Evolutionary conservation across 1,140 invertebrate species (phyloP).

Genomic region (Homalodisca vitripennis): DNA sequence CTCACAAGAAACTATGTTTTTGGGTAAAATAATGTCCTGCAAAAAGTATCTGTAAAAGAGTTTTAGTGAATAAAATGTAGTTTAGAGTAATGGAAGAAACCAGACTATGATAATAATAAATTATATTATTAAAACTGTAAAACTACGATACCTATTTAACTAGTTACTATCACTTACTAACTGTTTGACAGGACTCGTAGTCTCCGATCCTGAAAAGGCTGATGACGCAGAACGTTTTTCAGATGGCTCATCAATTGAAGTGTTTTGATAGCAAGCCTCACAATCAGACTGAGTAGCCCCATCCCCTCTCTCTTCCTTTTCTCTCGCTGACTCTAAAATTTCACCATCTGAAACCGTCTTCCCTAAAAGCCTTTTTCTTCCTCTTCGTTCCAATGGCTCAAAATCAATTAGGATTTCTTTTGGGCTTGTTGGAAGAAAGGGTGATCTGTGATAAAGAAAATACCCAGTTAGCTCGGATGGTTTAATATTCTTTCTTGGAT

Average conservation of each 20-base stretch:
- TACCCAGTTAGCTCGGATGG: too few relatives aligned
- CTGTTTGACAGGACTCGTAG: constrained; percentile 28
- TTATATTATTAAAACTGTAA: too few relatives aligned
- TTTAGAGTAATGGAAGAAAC: too few relatives aligned
- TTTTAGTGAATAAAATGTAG: too few relatives aligned
- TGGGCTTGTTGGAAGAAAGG: constrained; percentile 39
- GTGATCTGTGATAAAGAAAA: constrained; percentile 35
- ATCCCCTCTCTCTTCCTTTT: constrained; percentile 38
- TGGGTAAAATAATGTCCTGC: too few relatives aligned
- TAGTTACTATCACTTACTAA: constrained; percentile 20
- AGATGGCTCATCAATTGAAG: constrained; percentile 28
- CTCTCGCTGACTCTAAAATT: constrained; percentile 64
- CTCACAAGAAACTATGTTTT: too few relatives aligned
- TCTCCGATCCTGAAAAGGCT: constrained; percentile 19
- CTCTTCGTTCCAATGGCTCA: constrained; percentile 54
- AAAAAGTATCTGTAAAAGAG: too few relatives aligned
- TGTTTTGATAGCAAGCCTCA: constrained; percentile 33
- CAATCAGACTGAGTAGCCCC: constrained; percentile 39
- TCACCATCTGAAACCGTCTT: constrained; percentile 81
- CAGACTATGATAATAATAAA: too few relatives aligned
- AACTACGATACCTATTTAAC: constrained; percentile 23
- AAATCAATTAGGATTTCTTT: constrained; percentile 82
- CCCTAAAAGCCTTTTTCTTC: constrained; percentile 61
- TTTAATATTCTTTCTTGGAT: too few relatives aligned
- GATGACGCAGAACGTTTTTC: constrained; percentile 30